Percentiles rank a stretch among this genome's conserved stretches.
Evolutionary conservation across 2,113 vertebrate species (phyloP).

Genomic region (Manacus vitellinus): DNA sequence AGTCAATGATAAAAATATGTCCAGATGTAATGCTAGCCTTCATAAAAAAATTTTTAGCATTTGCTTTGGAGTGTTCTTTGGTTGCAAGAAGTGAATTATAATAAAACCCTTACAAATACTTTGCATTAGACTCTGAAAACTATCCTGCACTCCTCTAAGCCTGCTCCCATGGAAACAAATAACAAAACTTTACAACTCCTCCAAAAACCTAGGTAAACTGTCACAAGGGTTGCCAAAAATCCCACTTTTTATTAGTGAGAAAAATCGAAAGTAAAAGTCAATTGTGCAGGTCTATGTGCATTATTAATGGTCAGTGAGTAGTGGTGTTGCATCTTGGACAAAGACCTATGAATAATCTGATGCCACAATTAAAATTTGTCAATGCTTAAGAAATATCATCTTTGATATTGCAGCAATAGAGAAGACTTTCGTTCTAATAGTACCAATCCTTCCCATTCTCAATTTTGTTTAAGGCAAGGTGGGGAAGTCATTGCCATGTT

Average conservation of each 20-base stretch:
- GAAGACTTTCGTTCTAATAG: background rate
- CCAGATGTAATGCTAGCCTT: background rate
- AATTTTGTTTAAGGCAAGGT: background rate
- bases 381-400: background rate
- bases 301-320: background rate
- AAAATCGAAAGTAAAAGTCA: background rate
- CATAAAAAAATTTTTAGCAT: background rate
- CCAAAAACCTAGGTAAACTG: background rate
- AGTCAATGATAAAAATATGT: background rate
- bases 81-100: background rate
- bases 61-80: background rate
- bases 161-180: background rate
- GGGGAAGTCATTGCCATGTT: background rate
- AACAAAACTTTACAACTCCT: background rate
- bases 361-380: constrained; percentile 10
- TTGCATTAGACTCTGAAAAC: background rate
- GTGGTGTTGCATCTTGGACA: background rate
- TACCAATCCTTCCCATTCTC: background rate
- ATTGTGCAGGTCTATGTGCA: background rate
- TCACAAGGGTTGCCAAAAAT: background rate
- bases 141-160: background rate
- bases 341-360: background rate
- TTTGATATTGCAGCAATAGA: background rate
- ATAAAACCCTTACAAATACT: background rate
- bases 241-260: background rate